Evolutionary conservation across 2,113 vertebrate genomes (phyloP).

Genomic region (Porphyrio hochstetteri): DNA sequence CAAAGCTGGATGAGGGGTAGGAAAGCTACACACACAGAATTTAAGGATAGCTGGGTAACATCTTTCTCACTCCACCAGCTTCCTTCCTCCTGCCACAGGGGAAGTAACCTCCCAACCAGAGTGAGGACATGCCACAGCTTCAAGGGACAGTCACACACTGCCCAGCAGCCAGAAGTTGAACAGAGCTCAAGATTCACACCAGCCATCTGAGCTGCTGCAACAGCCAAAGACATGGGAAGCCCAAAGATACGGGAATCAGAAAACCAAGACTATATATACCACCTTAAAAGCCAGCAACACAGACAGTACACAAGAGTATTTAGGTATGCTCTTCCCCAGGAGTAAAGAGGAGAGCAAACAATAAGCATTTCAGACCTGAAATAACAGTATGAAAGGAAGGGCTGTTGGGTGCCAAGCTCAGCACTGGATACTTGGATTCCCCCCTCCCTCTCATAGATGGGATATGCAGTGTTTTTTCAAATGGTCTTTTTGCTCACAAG

Average conservation of each 20-base stretch:
- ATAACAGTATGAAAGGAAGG: background rate
- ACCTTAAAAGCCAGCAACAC: background rate
- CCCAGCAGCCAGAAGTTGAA: background rate
- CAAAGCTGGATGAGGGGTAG: background rate
- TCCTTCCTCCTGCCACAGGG: background rate
- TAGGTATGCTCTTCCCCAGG: background rate
- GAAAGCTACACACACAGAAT: background rate
- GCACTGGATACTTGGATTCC: background rate
- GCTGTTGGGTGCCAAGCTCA: conserved; percentile 14
- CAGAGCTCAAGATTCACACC: background rate
- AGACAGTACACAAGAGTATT: background rate
- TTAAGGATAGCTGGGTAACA: background rate
- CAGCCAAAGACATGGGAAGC: background rate
- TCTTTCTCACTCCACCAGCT: background rate
- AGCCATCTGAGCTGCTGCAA: background rate
- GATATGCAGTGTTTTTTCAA: background rate
- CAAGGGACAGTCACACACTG: fast-evolving
- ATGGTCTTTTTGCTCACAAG: conserved; percentile 18
- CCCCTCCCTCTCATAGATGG: background rate
- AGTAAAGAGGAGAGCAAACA: background rate
- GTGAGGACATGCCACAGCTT: background rate
- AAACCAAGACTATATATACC: fast-evolving
- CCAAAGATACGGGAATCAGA: background rate
- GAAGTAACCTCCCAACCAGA: background rate
- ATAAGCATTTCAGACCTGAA: background rate